Evolutionary conservation across 2,113 vertebrate species (phyloP).

Genomic region (Hemichromis elongatus): DNA sequence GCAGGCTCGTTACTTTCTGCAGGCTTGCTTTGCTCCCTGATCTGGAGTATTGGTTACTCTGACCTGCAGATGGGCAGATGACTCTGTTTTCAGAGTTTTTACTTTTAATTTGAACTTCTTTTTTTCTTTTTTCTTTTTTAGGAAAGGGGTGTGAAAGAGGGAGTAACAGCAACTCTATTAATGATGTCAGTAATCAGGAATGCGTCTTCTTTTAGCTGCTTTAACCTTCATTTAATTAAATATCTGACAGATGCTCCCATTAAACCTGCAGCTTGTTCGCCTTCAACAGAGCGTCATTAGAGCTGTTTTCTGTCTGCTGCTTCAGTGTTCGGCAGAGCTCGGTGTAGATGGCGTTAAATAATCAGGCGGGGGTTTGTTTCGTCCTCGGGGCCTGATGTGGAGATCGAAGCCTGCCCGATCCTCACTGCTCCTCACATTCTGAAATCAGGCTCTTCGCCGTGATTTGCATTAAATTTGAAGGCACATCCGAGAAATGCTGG

Average conservation of each 20-base stretch:
- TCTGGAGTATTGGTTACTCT: neutral
- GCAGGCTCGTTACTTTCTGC: neutral
- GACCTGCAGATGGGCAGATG: neutral
- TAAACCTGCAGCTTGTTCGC: neutral
- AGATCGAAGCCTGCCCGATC: neutral
- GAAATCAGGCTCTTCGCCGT: neutral
- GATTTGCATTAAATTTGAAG: constrained; percentile 9
- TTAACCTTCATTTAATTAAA: neutral
- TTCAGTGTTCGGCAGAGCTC: neutral
- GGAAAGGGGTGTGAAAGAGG: neutral
- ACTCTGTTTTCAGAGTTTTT: neutral
- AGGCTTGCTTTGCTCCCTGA: neutral
- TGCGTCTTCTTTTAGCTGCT: neutral
- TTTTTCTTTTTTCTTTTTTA: neutral
- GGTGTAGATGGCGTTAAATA: neutral
- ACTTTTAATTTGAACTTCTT: neutral
- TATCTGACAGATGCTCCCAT: neutral
- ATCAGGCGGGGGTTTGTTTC: constrained; percentile 19
- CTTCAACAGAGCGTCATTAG: neutral
- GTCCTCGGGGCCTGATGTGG: neutral
- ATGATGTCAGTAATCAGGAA: neutral
- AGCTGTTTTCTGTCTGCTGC: neutral
- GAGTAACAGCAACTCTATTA: neutral
- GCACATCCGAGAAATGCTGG: neutral
- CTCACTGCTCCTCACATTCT: neutral